Evolutionary conservation across 2,888 invertebrate species (phyloP), one percentile per base, ranked within the genome.

Genomic region (Dasysyrphus albostriatus): DNA sequence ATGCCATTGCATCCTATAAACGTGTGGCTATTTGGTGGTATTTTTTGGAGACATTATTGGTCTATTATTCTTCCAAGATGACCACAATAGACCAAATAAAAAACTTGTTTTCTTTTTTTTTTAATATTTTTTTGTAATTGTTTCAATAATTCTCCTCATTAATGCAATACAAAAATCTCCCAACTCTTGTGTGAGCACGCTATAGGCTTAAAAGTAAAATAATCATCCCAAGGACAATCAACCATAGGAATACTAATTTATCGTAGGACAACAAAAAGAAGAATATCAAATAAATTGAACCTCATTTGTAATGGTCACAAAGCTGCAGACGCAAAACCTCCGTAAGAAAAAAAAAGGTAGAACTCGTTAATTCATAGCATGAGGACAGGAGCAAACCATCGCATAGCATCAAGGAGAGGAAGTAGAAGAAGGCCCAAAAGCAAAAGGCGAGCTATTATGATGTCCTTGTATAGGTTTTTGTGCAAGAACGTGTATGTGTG

Each of bases 261-360:
- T 78, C 78, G 63, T 32, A 54, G 77, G 82, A 87, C 49, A 74
- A 82, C 82, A 78, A 87, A 87, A 87, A 69, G 70, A 75, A 82
- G 70, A 82, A 67, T 49, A 49, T 78, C 49, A 87, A 63, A 82
- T 83, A 87, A 87, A 87, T 87, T 74, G 85, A 87, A 87, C 74
- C 85, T 82, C 85, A 87, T 87, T 87, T 87, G 82, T 83, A 87
- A 78, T 83, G 85, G 85, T 87, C 85, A 82, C 69, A 87, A 78
- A 82, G 78, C 83, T 83, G 85, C 77, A 78, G 74, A 78, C 77
- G 65, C 63, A 74, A 77, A 80, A 65, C 85, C 61, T 82, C 73
- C 74, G 70, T 14, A 59, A 16, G 5, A 47, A 65, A 65, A 67
- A n/a, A 78, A 82, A 82, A 70, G 73, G 82, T 82, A 70, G 78